Base-by-base conservation (phyloP, 2,888 invertebrate genomes). In the Cremastobaeus sp. region DNA sequence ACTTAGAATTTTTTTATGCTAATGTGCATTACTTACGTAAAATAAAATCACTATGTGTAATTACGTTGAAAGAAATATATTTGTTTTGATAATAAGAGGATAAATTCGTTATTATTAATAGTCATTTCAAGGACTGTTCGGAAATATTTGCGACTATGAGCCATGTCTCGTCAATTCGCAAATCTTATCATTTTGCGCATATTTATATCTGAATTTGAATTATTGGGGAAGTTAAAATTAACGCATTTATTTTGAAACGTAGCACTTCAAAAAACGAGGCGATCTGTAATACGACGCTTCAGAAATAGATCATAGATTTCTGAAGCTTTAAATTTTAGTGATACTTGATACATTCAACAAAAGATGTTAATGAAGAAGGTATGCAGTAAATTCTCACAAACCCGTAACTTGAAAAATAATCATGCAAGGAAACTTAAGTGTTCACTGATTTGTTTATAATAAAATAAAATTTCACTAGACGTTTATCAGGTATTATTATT, bases 231-330 rank as follows among this genome's bases (percentile, higher is more conserved):
- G 57, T 45, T 57, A 57, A 57, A 57, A 57, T 57, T 57, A 57
- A 35, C 43, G 20, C 45, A 57, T 57, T 57, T 57, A 57, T 57
- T 57, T 57, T 57, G 25, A 57, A 57, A 39, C 15, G 57, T 20
- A 25, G 45, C 17, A 45, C 57, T 45, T 45, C 45, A 45, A 57
- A 45, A 57, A 57, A 57, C 45, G 45, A 57, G 34, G 20, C 32
- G 34, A 57, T 45, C 28, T n/a, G 34, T 25, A 57, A 45, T 45
- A 25, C 15, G 25, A n/a, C 30, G 45, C n/a, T 45, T 45, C 35
- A 34, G 12, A 57, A 57, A 54, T 54, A 54, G 54, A 54, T 54
- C 54, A 57, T 57, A 55, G 52, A 54, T 54, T 52, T 52, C 20
- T 25, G 21, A 43, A 25, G 43, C 25, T 43, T 43, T 25, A 14